Percentiles rank a stretch among this genome's conserved stretches.
phyloP scores from a whole-genome alignment of 1,140 invertebrate genomes.

The Microvelia longipes region DNA sequence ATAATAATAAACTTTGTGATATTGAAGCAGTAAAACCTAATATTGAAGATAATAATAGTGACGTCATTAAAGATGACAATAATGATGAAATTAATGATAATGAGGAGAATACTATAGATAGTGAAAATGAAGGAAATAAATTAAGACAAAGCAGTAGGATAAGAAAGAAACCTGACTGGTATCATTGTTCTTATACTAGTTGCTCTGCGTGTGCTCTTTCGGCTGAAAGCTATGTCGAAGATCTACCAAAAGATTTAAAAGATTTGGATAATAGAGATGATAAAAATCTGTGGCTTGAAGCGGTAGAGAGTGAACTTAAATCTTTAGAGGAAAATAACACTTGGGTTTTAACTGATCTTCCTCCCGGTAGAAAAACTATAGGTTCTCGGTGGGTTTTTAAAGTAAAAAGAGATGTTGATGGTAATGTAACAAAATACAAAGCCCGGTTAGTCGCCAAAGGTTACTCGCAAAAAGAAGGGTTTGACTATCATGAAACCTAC shows the following conservation, averaged over 20 bases:
- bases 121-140: too few species aligned
- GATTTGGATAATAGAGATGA: neutral
- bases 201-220: too few species aligned
- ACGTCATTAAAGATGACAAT: too few species aligned
- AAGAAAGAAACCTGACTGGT: too few species aligned
- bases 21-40: too few species aligned
- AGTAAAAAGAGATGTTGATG: neutral
- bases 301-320: neutral
- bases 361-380: neutral
- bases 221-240: too few species aligned
- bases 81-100: too few species aligned
- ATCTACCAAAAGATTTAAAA: neutral
- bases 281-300: neutral
- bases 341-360: neutral
- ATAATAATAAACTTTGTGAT: too few species aligned
- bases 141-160: too few species aligned
- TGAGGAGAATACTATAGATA: too few species aligned
- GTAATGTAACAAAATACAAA: neutral
- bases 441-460: neutral
- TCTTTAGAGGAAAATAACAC: neutral
- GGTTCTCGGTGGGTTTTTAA: neutral
- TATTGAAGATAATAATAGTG: too few species aligned
- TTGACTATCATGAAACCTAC: neutral
- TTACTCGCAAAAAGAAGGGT: neutral
- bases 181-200: too few species aligned